Evolutionary conservation across 2,113 vertebrate genomes (phyloP).

Genomic region (Microcebus jonahi): DNA sequence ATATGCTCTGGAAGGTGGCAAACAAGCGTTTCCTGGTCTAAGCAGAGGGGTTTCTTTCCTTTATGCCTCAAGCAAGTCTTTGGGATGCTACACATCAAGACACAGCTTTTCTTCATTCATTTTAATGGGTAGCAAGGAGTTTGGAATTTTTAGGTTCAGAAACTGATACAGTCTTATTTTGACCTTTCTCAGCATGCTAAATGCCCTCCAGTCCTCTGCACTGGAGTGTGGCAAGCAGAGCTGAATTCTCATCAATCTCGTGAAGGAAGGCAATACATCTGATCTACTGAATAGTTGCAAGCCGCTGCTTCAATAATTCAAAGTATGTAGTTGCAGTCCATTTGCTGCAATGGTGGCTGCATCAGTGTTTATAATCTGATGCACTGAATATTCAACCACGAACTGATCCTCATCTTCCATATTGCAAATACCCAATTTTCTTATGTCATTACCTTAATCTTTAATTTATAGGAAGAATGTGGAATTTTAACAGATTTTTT

Average conservation of each 20-base stretch:
- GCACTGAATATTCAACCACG: conserved; percentile 75
- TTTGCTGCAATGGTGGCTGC: conserved; percentile 74
- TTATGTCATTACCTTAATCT: conserved; percentile 41
- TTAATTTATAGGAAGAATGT: conserved; percentile 50
- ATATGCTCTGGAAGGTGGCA: conserved; percentile 49
- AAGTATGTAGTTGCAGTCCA: conserved; percentile 76
- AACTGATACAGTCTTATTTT: conserved; percentile 77
- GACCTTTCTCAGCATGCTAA: conserved; percentile 82
- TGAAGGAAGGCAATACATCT: conserved; percentile 65
- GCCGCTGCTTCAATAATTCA: conserved; percentile 70
- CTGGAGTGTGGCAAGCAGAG: conserved; percentile 76
- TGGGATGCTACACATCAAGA: conserved; percentile 81
- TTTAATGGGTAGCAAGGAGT: conserved; percentile 80
- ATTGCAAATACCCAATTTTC: conserved; percentile 57
- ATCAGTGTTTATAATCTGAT: conserved; percentile 57
- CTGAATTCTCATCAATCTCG: conserved; percentile 82
- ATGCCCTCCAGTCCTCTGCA: conserved; percentile 79
- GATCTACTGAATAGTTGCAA: conserved; percentile 67
- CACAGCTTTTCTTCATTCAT: conserved; percentile 77
- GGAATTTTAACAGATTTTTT: conserved; percentile 43
- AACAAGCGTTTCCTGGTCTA: conserved; percentile 56
- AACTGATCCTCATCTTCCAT: conserved; percentile 11
- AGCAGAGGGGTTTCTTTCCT: conserved; percentile 60
- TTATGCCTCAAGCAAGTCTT: conserved; percentile 80
- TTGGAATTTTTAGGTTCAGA: conserved; percentile 84